Percentiles rank a stretch among this genome's conserved stretches.
These are phyloP conservation scores for Ceratina calcarata DNA, from an alignment of 1,140 invertebrate species.

Conservation along the genomic window DNA sequence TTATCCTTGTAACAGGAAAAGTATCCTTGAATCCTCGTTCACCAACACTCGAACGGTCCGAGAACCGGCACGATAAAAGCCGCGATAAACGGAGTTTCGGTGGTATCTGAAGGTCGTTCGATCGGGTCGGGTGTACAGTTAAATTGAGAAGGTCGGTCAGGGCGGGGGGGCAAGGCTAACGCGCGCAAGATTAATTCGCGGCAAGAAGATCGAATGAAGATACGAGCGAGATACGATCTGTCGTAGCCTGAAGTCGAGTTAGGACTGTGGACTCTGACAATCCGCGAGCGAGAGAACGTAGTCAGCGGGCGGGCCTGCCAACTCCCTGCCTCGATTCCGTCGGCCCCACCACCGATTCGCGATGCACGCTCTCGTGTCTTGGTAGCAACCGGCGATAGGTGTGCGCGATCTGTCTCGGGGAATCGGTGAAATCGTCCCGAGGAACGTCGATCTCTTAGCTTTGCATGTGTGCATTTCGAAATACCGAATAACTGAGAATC, in stretches of 20 bases:
- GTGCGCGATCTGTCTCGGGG: conserved; percentile 44
- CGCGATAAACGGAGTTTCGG: background rate
- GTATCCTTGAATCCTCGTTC: conserved; percentile 24
- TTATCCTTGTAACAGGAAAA: conserved; percentile 14
- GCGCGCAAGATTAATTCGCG: conserved; percentile 40
- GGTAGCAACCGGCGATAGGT: conserved; percentile 39
- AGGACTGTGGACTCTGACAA: conserved; percentile 77
- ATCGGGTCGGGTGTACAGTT: conserved; percentile 10
- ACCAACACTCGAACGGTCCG: conserved; percentile 14
- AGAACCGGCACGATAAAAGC: background rate
- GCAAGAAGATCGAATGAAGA: conserved; percentile 59
- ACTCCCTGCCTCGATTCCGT: conserved; percentile 33
- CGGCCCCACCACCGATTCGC: conserved; percentile 53
- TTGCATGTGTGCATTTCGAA: background rate
- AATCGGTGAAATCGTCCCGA: conserved; percentile 53
- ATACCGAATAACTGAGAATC: background rate
- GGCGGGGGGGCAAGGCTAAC: background rate
- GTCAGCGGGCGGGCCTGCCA: conserved; percentile 64
- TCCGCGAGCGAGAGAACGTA: conserved; percentile 63
- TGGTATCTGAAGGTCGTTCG: conserved; percentile 26
- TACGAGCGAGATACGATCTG: conserved; percentile 72
- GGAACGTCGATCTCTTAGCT: conserved; percentile 15
- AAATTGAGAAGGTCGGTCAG: conserved; percentile 17
- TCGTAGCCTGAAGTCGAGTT: conserved; percentile 77
- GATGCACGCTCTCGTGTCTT: conserved; percentile 46